phyloP scores from a whole-genome alignment of 2,888 invertebrate species.

The Thereva unica region DNA sequence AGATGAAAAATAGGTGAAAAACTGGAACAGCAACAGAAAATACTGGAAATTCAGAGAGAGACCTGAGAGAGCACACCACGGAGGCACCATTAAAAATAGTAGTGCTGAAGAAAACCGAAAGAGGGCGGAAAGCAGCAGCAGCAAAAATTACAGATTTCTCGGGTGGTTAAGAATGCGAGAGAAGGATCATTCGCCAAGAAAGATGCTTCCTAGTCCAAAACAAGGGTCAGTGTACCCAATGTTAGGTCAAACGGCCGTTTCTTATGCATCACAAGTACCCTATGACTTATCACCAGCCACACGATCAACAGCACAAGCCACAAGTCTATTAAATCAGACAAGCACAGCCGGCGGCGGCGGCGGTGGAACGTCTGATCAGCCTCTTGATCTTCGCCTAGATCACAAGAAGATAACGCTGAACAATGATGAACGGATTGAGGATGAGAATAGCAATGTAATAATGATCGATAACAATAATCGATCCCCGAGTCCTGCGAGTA shows the following conservation, averaged over 20 bases:
- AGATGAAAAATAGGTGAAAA: too few relatives aligned
- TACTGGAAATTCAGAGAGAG: conserved; percentile 5
- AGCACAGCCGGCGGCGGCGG: conserved; percentile 41
- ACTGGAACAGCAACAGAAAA: neutral
- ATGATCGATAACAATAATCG: conserved; percentile 49
- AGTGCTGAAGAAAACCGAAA: neutral
- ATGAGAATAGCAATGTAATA: conserved; percentile 86
- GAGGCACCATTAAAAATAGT: neutral
- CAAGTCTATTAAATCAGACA: conserved; percentile 55
- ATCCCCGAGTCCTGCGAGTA: conserved; percentile 61
- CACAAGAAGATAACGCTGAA: conserved; percentile 71
- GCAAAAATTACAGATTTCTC: conserved; percentile 17
- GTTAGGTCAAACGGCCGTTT: conserved; percentile 62
- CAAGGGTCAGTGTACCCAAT: conserved; percentile 75
- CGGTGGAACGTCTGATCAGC: conserved; percentile 68
- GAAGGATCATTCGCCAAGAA: conserved; percentile 89
- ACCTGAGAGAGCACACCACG: neutral
- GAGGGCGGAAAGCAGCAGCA: neutral
- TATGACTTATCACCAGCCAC: conserved; percentile 65
- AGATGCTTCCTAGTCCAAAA: conserved; percentile 78
- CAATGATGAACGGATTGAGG: conserved; percentile 64
- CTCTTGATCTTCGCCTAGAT: conserved; percentile 84
- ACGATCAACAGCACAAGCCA: conserved; percentile 53
- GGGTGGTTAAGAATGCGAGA: conserved; percentile 68
- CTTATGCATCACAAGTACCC: conserved; percentile 64